These are phyloP conservation scores for Caenorhabditis uteleia DNA, from an alignment of 2,888 invertebrate genomes.

Conservation along the genomic window DNA sequence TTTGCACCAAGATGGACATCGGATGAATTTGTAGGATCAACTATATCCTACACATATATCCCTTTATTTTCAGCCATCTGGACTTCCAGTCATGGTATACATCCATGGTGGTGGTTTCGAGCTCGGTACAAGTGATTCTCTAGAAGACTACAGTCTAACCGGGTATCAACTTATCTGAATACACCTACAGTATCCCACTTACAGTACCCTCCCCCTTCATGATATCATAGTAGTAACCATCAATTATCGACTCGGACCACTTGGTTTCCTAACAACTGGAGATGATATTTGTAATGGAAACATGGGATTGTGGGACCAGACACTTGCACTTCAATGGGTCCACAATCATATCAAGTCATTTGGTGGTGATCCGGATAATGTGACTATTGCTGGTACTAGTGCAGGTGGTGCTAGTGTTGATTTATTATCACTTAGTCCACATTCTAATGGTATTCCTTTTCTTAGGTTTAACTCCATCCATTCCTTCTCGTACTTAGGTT, in stretches of 20 bases:
- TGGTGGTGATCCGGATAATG: conserved; percentile 62
- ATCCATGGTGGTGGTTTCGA: conserved; percentile 36
- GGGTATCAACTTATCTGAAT: conserved; percentile 3
- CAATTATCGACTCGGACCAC: conserved; percentile 60
- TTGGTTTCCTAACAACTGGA: conserved; percentile 56
- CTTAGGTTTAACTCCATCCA: not conserved
- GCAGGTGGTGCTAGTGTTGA: conserved; percentile 58
- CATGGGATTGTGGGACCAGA: conserved; percentile 65
- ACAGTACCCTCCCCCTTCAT: conserved; percentile 59
- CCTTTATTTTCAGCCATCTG: too few relatives aligned
- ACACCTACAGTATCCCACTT: too few relatives aligned
- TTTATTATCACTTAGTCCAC: conserved; percentile 48
- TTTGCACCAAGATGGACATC: conserved; percentile 31
- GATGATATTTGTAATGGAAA: conserved; percentile 51
- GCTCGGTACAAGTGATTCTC: conserved; percentile 8
- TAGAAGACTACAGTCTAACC: conserved; percentile 15
- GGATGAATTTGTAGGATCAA: conserved; percentile 11
- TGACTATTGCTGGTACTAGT: conserved; percentile 66
- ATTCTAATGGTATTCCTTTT: conserved; percentile 44
- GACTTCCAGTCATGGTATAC: conserved; percentile 28
- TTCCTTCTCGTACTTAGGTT: conserved; percentile 16
- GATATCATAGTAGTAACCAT: conserved; percentile 59
- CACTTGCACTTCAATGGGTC: conserved; percentile 65
- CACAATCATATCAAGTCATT: conserved; percentile 61
- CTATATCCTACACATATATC: not conserved